A percentile compares a stretch with the other conserved stretches of the same genome.
phyloP scores from a whole-genome alignment of 2,888 invertebrate species.

The Alentia gelatinosa region DNA sequence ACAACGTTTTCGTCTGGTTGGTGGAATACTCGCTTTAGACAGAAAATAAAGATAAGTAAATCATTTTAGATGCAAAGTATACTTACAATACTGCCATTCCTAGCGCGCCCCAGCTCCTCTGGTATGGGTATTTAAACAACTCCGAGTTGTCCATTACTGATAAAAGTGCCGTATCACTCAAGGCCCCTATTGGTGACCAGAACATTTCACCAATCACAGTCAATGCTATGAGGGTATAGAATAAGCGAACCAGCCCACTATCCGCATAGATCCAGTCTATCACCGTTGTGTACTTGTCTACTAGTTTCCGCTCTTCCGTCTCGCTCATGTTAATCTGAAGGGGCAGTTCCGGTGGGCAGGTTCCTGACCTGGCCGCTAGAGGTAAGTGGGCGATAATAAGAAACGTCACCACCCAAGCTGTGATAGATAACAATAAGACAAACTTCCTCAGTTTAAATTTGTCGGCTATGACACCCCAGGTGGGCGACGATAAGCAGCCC shows the following conservation, averaged over 20 bases:
- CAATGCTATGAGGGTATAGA: conserved; percentile 46
- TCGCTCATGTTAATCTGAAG: not conserved
- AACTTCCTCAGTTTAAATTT: conserved; percentile 11
- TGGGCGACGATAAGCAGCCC: conserved; percentile 60
- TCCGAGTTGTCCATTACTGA: conserved; percentile 53
- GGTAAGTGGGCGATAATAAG: not conserved
- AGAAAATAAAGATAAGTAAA: not conserved
- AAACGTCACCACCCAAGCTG: not conserved
- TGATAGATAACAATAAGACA: not conserved
- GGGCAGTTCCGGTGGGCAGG: not conserved
- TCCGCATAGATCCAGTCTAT: conserved; percentile 51
- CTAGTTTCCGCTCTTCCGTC: not conserved
- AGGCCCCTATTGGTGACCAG: conserved; percentile 61
- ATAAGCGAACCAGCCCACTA: not conserved
- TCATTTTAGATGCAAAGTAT: not conserved
- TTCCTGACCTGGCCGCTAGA: not conserved
- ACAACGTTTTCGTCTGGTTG: too few species aligned
- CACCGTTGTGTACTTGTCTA: not conserved
- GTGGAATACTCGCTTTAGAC: too few species aligned
- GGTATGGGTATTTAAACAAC: conserved; percentile 54
- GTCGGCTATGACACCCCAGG: conserved; percentile 62
- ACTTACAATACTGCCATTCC: conserved; percentile 61
- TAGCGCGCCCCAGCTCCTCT: conserved; percentile 63
- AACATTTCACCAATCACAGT: conserved; percentile 62
- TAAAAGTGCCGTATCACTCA: conserved; percentile 60